Evolutionary conservation across 2,888 invertebrate genomes (phyloP), one percentile per base, ranked within the genome.

Genomic region (Drepanosiphum platanoidis): DNA sequence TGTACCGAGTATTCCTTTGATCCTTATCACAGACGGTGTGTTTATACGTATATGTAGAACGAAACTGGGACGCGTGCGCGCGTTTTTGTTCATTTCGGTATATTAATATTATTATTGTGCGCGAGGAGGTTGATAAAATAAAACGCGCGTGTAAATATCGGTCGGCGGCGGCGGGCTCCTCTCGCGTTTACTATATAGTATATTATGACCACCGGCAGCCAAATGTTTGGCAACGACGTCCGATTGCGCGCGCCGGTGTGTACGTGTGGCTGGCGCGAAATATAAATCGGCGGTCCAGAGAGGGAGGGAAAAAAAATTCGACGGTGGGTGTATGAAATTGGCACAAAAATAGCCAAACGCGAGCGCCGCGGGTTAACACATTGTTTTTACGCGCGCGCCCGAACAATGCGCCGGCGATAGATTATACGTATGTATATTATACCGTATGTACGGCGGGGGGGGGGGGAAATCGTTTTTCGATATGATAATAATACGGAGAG

Each of bases 321-420:
- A 80, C 79, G 27, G 79, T 80, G 79, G 79, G 79, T 80, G 79
- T 80, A 80, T n/a, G 70, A 80, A 80, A 80, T 68, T 80, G 79
- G 79, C 79, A 80, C 79, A 22, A 80, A 68, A 68, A 70, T 52
- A 52, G 34, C 79, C 42, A 46, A 46, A 79, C 46, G 32, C 68
- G 27, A n/a, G 71, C 71, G 22, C 78, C n/a, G 66, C 22, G 22
- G 39, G 18, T 11, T 30, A 4, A 36, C 13, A 66, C 42, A 42
- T 78, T 66, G 78, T 78, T 66, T 66, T 64, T 61, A 30, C 77
- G 61, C 9, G 27, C 61, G 3, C n/a, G 46, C 42, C 30, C 15
- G 18, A 46, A 46, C 46, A 13, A 42, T 42, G 42, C 39, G 4
- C 39, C 9, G 39, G 39, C 39, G 39, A 7, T 4, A 39, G 39